Conservation (phyloP, 2,113 vertebrate genomes). For the Anas platyrhynchos region DNA sequence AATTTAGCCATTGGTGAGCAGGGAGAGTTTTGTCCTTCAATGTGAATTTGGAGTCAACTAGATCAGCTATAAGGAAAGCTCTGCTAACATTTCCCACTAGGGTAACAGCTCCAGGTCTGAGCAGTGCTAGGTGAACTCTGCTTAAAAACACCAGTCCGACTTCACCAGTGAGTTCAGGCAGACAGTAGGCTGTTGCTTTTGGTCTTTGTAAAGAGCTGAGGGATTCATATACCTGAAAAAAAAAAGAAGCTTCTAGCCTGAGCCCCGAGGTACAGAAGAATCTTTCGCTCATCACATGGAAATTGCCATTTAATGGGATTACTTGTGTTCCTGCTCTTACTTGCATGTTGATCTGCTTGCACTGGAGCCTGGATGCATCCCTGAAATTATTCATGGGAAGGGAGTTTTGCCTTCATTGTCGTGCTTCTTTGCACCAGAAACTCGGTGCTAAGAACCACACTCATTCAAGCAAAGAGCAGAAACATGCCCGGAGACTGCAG, state of each 20-base stretch:
- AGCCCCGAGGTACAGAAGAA: neutral
- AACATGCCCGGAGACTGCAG: rapidly evolving
- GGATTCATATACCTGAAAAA: neutral
- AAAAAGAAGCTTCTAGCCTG: neutral
- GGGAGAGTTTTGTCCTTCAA: neutral
- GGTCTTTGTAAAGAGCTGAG: neutral
- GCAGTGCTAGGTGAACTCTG: neutral
- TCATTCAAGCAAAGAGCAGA: neutral
- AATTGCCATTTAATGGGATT: neutral
- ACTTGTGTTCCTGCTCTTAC: neutral
- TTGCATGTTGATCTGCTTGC: neutral
- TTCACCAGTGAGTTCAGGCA: neutral
- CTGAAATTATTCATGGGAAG: neutral
- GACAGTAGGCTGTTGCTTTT: neutral
- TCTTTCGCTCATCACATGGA: neutral
- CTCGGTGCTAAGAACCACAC: neutral
- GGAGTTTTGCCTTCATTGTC: neutral
- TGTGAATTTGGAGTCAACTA: neutral
- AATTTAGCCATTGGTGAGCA: neutral
- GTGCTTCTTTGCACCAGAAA: conserved; percentile 7
- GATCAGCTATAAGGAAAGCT: neutral
- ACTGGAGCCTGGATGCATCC: neutral
- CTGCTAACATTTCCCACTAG: neutral
- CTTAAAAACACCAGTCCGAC: neutral
- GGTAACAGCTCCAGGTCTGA: neutral